Evolutionary conservation across 1,140 invertebrate species (phyloP).

Genomic region (Aporrectodea caliginosa): DNA sequence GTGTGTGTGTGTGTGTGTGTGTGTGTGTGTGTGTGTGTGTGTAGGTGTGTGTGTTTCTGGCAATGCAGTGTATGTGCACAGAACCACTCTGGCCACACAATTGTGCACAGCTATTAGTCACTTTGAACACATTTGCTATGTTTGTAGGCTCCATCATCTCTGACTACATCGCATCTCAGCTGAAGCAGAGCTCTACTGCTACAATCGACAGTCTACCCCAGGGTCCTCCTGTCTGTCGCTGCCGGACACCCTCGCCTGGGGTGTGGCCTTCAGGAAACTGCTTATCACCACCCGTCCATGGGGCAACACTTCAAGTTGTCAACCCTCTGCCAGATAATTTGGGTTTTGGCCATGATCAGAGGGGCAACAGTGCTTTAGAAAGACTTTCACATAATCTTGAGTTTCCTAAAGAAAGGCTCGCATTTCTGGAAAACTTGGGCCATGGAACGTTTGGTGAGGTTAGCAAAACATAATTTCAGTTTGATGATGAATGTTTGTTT

Average conservation of each 20-base stretch:
- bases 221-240: not conserved
- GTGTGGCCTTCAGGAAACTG: not conserved
- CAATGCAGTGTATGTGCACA: too few relatives aligned
- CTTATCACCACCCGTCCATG: not conserved
- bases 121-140: too few relatives aligned
- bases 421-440: conserved; percentile 73
- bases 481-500: too few relatives aligned
- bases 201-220: not conserved
- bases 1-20: too few relatives aligned
- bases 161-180: not conserved
- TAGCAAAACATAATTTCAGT: too few relatives aligned
- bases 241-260: not conserved
- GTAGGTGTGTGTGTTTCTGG: too few relatives aligned
- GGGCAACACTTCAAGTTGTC: not conserved
- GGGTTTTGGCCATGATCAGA: not conserved
- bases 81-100: too few relatives aligned
- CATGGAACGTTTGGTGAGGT: conserved; percentile 79
- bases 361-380: not conserved
- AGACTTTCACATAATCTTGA: conserved; percentile 52
- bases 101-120: too few relatives aligned
- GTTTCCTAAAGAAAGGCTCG: conserved; percentile 71
- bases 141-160: not conserved
- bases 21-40: too few relatives aligned
- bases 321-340: not conserved
- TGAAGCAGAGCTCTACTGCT: not conserved